phyloP scores from a whole-genome alignment of 2,888 invertebrate genomes.

The Orchestes rusci region DNA sequence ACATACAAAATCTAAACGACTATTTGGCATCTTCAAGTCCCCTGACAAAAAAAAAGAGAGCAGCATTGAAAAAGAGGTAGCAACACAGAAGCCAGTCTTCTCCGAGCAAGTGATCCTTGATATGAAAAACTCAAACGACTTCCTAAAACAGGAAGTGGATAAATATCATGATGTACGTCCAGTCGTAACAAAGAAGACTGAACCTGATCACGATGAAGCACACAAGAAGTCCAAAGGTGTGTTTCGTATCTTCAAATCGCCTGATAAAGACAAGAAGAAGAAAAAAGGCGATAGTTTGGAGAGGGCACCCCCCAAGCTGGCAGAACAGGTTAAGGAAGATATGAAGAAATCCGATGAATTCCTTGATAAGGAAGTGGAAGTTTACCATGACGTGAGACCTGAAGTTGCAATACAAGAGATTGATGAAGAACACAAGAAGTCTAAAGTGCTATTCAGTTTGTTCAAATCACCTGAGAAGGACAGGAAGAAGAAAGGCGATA shows the following conservation, averaged over 20 bases:
- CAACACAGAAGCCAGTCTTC: constrained; percentile 13
- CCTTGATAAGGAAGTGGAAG: constrained; percentile 19
- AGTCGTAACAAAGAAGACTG: constrained; percentile 13
- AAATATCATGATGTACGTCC: constrained; percentile 35
- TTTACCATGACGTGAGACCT: constrained; percentile 20
- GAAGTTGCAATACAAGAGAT: not conserved
- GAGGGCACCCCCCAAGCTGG: constrained; percentile 2
- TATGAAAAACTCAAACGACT: constrained; percentile 25
- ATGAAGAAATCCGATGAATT: constrained; percentile 22
- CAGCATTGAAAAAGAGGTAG: constrained; percentile 1
- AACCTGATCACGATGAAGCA: constrained; percentile 7
- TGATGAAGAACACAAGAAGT: constrained; percentile 11
- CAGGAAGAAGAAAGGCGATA: constrained; percentile 11
- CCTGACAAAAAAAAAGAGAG: constrained; percentile 1
- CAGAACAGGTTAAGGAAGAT: constrained; percentile 9
- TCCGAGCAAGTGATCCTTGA: constrained; percentile 20
- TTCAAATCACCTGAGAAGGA: constrained; percentile 23
- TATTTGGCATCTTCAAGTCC: constrained; percentile 25
- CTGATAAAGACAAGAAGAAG: constrained; percentile 13
- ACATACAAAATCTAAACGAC: constrained; percentile 13
- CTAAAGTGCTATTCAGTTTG: constrained; percentile 26
- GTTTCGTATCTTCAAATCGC: constrained; percentile 17
- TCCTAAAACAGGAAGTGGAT: constrained; percentile 32
- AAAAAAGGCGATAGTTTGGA: constrained; percentile 18
- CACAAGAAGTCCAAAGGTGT: constrained; percentile 23